These are phyloP conservation scores for Rhingia campestris DNA, from an alignment of 2,888 invertebrate species.

Conservation along the genomic window DNA sequence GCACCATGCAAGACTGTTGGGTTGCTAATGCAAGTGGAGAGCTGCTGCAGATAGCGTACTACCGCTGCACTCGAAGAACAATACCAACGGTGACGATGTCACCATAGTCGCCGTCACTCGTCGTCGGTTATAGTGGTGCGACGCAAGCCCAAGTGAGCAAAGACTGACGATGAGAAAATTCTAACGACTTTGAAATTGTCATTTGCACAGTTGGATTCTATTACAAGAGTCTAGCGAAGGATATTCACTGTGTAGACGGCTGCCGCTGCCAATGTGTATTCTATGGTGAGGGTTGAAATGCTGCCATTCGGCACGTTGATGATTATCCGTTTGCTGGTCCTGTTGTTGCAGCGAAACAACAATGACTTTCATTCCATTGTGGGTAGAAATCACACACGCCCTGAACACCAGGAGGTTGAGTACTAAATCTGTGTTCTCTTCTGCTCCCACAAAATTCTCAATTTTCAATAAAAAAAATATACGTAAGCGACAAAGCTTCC, in stretches of 20 bases:
- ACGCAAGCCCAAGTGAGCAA: conserved; percentile 43
- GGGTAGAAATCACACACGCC: conserved; percentile 33
- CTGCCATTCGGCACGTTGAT: conserved; percentile 43
- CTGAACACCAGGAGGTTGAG: conserved; percentile 38
- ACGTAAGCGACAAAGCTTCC: conserved; percentile 17
- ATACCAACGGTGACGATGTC: conserved; percentile 43
- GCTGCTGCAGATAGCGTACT: conserved; percentile 16
- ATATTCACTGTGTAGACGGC: conserved; percentile 42
- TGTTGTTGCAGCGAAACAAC: conserved; percentile 32
- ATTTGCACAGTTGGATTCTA: conserved; percentile 67
- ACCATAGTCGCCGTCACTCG: conserved; percentile 16
- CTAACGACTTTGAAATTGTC: conserved; percentile 64
- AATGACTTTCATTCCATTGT: conserved; percentile 54
- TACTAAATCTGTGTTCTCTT: conserved; percentile 33
- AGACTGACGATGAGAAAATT: conserved; percentile 53
- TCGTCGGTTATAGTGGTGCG: conserved; percentile 17
- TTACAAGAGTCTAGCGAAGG: conserved; percentile 55
- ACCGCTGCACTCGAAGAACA: conserved; percentile 18
- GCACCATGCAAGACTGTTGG: conserved; percentile 33
- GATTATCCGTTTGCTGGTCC: conserved; percentile 40
- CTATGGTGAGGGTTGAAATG: conserved; percentile 26
- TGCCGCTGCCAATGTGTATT: conserved; percentile 29
- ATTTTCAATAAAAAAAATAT: conserved; percentile 39
- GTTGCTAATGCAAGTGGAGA: conserved; percentile 43
- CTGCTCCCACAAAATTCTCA: conserved; percentile 39